Conservation (phyloP, 2,797 vertebrate species). For the Myotis myotis region DNA sequence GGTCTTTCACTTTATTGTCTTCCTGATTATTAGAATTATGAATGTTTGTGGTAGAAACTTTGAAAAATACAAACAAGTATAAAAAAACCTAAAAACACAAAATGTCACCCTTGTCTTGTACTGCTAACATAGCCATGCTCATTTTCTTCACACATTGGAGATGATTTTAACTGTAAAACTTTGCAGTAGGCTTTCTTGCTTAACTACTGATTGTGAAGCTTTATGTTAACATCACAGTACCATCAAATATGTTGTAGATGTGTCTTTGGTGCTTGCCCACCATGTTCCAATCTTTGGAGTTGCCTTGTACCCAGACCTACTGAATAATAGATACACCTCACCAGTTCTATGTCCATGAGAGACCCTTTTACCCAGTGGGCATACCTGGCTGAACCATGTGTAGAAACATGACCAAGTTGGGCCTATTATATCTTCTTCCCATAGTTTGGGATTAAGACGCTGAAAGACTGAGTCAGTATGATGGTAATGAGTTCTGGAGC, state of each 20-base stretch:
- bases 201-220: background rate
- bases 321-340: background rate
- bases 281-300: background rate
- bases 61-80: background rate
- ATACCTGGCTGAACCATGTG: background rate
- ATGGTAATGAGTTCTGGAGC: background rate
- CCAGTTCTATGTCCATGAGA: background rate
- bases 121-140: background rate
- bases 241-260: background rate
- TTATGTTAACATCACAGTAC: background rate
- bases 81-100: background rate
- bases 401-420: background rate
- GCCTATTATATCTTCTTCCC: background rate
- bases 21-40: background rate
- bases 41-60: background rate
- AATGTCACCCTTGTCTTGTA: background rate
- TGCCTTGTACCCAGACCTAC: background rate
- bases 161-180: conserved; percentile 7
- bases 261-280: background rate
- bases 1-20: background rate
- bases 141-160: background rate
- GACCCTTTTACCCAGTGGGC: background rate
- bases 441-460: background rate
- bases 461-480: background rate
- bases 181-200: background rate